Conservation (phyloP, 2,113 vertebrate genomes). For the Crotophaga sulcirostris region DNA sequence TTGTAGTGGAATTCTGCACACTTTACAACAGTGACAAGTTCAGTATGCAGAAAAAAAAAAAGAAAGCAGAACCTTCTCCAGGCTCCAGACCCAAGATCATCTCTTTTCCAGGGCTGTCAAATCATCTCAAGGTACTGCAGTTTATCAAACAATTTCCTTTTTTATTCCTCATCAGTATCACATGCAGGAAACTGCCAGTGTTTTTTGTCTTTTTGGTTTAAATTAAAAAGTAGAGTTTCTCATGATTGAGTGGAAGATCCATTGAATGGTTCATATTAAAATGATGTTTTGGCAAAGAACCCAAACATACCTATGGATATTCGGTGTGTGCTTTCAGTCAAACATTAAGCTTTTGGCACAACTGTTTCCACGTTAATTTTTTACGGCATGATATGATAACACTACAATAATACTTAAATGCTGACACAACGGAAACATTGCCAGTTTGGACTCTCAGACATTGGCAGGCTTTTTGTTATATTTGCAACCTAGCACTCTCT, state of each 20-base stretch:
- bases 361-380: background rate
- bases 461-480: conserved; percentile 72
- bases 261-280: conserved; percentile 45
- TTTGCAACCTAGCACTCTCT: conserved; percentile 62
- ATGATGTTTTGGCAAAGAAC: background rate
- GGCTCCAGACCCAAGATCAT: background rate
- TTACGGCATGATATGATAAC: conserved; percentile 43
- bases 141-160: conserved; percentile 37
- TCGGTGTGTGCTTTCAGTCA: conserved; percentile 25
- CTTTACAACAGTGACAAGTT: background rate
- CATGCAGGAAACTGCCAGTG: conserved; percentile 27
- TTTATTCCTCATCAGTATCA: background rate
- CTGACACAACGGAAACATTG: conserved; percentile 70
- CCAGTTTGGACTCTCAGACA: conserved; percentile 71
- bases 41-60: background rate
- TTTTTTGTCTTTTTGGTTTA: conserved; percentile 5
- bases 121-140: background rate
- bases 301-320: conserved; percentile 2
- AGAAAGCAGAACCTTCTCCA: background rate
- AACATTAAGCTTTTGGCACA: conserved; percentile 31
- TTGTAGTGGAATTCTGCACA: background rate
- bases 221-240: conserved; percentile 39
- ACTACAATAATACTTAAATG: conserved; percentile 69
- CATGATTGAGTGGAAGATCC: background rate
- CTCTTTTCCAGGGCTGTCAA: background rate